phyloP scores from a whole-genome alignment of 2,888 invertebrate genomes.

The Euzophera pinguis region DNA sequence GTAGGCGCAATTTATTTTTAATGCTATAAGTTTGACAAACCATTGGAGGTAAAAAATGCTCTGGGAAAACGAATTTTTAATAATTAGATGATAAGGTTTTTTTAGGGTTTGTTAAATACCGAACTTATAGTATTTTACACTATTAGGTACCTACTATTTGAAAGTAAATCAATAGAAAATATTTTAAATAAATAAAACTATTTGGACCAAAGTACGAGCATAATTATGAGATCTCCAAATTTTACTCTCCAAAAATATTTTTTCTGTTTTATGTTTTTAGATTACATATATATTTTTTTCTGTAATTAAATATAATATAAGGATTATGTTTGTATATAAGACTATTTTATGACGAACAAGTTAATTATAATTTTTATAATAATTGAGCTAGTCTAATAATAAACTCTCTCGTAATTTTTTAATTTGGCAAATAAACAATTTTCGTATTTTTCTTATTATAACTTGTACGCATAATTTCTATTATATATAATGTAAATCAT shows the following conservation, averaged over 20 bases:
- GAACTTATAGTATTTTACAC: too few relatives aligned
- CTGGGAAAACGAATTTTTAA: too few relatives aligned
- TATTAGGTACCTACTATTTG: too few relatives aligned
- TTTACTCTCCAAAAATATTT: conserved; percentile 42
- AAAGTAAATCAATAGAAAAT: too few relatives aligned
- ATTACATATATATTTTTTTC: conserved; percentile 19
- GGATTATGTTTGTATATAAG: conserved; percentile 36
- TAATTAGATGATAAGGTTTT: too few relatives aligned
- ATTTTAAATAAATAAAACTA: conserved; percentile 24
- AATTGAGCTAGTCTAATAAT: conserved; percentile 46
- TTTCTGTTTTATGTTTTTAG: conserved; percentile 19
- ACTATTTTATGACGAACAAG: conserved; percentile 43
- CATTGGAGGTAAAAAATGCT: too few relatives aligned
- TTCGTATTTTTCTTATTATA: conserved; percentile 3
- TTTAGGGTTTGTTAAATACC: too few relatives aligned
- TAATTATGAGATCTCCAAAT: conserved; percentile 52
- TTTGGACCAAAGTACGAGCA: conserved; percentile 69
- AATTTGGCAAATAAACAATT: neutral
- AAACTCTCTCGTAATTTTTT: neutral
- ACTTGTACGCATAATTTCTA: conserved; percentile 9
- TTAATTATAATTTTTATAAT: conserved; percentile 38
- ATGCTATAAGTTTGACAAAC: too few relatives aligned
- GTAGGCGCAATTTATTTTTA: too few relatives aligned
- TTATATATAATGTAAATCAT: conserved; percentile 13
- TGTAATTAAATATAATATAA: conserved; percentile 20